A percentile compares a stretch with the other conserved stretches of the same genome.
These are phyloP conservation scores for Charaxes varanes DNA, from an alignment of 1,140 invertebrate genomes.

Conservation along the genomic window DNA sequence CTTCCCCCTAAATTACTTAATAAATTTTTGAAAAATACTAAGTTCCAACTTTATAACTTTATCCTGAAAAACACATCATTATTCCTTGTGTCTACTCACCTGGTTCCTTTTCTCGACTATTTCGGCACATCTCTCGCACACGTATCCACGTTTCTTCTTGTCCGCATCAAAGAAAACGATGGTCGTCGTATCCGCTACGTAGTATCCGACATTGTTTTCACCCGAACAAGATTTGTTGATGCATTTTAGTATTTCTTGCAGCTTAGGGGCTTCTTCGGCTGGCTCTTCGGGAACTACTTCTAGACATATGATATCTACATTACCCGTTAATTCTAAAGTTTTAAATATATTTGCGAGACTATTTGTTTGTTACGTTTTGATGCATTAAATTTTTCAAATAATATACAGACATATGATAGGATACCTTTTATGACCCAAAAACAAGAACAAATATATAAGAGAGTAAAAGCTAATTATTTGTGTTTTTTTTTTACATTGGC, in stretches of 20 bases:
- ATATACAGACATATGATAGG: neutral
- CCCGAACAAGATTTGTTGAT: conserved; percentile 21
- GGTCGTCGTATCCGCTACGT: conserved; percentile 13
- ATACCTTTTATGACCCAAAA: neutral
- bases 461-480: no score
- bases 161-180: conserved; percentile 26
- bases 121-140: conserved; percentile 29
- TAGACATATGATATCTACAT: no score
- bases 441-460: no score
- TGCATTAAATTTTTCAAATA: neutral
- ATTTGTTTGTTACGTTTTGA: no score
- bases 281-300: neutral
- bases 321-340: no score
- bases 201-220: conserved; percentile 1
- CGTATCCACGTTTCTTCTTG: conserved; percentile 19
- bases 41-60: no score
- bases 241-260: conserved; percentile 9
- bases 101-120: conserved; percentile 17
- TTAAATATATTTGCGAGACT: no score
- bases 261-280: neutral
- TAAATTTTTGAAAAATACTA: no score
- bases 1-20: no score
- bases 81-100: no score
- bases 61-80: no score
- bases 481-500: no score